Percentiles rank a stretch among this genome's conserved stretches.
Evolutionary conservation across 2,888 invertebrate species (phyloP).

Genomic region (Eupithecia insigniata): DNA sequence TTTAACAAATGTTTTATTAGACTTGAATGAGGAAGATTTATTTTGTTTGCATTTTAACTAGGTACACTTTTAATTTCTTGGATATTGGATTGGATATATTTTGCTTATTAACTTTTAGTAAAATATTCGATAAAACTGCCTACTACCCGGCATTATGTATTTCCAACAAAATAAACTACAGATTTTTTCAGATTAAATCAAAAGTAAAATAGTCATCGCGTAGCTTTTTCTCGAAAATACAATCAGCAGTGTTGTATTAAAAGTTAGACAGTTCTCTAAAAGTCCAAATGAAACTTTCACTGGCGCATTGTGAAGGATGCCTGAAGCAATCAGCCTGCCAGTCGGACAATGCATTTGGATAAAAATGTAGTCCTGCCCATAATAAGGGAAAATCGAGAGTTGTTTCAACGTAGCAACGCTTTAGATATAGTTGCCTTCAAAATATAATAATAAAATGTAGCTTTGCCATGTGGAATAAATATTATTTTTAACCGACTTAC

Average conservation of each 20-base stretch:
- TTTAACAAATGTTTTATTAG: slow-evolving; percentile 6
- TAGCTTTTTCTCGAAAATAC: slow-evolving; percentile 12
- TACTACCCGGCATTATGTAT: not conserved
- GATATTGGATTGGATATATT: no score
- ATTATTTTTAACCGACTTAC: no score
- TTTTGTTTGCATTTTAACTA: not conserved
- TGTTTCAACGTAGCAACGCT: slow-evolving; percentile 7
- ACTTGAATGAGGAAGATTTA: slow-evolving; percentile 1
- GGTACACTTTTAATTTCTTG: not conserved
- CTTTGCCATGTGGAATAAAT: not conserved
- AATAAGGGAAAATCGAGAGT: slow-evolving; percentile 14
- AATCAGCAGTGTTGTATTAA: slow-evolving; percentile 17
- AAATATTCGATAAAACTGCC: no score
- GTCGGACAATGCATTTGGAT: slow-evolving; percentile 27
- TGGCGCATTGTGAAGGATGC: slow-evolving; percentile 41
- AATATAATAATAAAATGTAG: not conserved
- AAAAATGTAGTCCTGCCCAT: slow-evolving; percentile 21
- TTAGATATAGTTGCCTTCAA: slow-evolving; percentile 5
- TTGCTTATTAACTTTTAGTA: no score
- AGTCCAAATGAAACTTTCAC: slow-evolving; percentile 32
- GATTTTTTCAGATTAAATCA: not conserved
- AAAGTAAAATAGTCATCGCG: not conserved
- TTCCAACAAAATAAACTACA: not conserved
- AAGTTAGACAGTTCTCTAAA: slow-evolving; percentile 36
- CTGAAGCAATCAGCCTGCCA: slow-evolving; percentile 64